phyloP scores from a whole-genome alignment of 64 coral and sea anemone species.

The Pachyseris speciosa region DNA sequence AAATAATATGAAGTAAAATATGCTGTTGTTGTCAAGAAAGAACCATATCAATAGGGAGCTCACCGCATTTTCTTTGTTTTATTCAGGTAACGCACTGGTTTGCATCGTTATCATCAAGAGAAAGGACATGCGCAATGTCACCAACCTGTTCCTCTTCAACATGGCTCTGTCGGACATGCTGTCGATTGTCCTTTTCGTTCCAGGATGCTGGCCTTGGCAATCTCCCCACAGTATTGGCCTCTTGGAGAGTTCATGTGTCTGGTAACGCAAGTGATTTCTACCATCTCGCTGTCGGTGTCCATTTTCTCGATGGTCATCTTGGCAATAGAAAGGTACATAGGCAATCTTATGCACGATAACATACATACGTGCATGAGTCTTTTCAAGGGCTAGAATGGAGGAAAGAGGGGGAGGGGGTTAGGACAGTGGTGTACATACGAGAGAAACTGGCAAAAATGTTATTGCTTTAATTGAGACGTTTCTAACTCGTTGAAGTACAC shows the following conservation, averaged over 20 bases:
- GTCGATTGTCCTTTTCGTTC: slow-evolving; percentile 65
- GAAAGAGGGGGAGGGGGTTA: too few relatives aligned
- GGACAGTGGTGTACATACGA: too few relatives aligned
- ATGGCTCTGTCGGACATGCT: slow-evolving; percentile 79
- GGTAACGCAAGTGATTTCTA: slow-evolving; percentile 26
- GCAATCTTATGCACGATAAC: too few relatives aligned
- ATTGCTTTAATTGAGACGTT: too few relatives aligned
- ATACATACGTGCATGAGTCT: too few relatives aligned
- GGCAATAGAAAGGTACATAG: slow-evolving; percentile 85
- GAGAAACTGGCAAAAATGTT: too few relatives aligned
- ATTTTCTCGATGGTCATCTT: slow-evolving; percentile 85
- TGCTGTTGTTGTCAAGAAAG: too few relatives aligned
- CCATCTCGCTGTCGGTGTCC: slow-evolving; percentile 71
- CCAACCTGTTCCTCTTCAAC: slow-evolving; percentile 86
- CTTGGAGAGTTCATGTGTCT: slow-evolving; percentile 72
- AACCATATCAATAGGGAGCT: not conserved
- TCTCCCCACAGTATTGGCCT: slow-evolving; percentile 45
- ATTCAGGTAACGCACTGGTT: slow-evolving; percentile 80
- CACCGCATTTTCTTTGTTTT: too few relatives aligned
- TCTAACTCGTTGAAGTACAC: too few relatives aligned
- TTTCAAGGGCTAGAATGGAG: too few relatives aligned
- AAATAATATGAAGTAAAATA: too few relatives aligned
- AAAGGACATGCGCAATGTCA: slow-evolving; percentile 87
- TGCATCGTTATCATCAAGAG: slow-evolving; percentile 81
- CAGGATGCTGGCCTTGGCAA: slow-evolving; percentile 41